phyloP scores from a whole-genome alignment of 2,888 invertebrate genomes.

The Xestia ashworthii region DNA sequence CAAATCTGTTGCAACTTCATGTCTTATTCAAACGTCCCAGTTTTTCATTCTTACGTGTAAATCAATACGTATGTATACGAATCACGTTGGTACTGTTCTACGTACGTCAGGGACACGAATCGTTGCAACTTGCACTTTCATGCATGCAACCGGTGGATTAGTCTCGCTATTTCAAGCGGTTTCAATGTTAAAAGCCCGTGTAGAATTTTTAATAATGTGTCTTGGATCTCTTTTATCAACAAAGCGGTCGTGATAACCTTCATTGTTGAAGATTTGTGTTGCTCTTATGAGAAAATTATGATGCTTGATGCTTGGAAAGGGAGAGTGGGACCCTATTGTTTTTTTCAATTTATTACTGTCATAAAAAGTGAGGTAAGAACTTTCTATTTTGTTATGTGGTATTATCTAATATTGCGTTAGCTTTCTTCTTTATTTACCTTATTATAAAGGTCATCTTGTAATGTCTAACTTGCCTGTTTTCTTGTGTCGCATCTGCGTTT shows the following conservation, averaged over 20 bases:
- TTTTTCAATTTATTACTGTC: slow-evolving; percentile 34
- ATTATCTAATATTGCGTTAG: slow-evolving; percentile 30
- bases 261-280: slow-evolving; percentile 49
- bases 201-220: slow-evolving; percentile 56
- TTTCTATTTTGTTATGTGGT: slow-evolving; percentile 43
- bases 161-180: slow-evolving; percentile 50
- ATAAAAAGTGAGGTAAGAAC: slow-evolving; percentile 23
- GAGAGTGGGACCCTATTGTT: slow-evolving; percentile 55
- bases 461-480: background rate
- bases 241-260: slow-evolving; percentile 41
- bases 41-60: slow-evolving; percentile 37
- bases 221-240: slow-evolving; percentile 32
- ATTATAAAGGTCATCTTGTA: background rate
- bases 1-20: slow-evolving; percentile 52
- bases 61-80: slow-evolving; percentile 54
- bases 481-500: slow-evolving; percentile 2
- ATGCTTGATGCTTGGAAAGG: slow-evolving; percentile 34
- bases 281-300: slow-evolving; percentile 41
- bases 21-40: slow-evolving; percentile 49
- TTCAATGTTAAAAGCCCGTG: slow-evolving; percentile 58
- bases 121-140: slow-evolving; percentile 67
- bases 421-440: background rate
- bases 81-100: slow-evolving; percentile 42
- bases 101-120: slow-evolving; percentile 53
- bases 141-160: slow-evolving; percentile 63